Evolutionary conservation across 2,797 vertebrate genomes (phyloP), one percentile per base, ranked within the genome.

Genomic region (Threskiornis aethiopicus): DNA sequence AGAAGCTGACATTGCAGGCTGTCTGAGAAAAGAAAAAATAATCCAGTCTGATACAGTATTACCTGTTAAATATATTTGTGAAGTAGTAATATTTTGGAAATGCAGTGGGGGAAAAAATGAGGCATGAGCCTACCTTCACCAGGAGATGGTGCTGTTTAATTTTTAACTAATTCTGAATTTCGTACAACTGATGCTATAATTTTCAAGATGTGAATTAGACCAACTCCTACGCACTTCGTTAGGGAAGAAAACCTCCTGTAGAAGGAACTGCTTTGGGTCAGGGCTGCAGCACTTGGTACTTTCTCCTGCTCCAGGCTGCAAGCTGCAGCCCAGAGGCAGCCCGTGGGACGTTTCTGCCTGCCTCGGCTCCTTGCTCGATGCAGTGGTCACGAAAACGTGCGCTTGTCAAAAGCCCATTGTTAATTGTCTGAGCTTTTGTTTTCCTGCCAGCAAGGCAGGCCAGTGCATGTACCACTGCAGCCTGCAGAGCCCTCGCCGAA

Each of bases 121-220:
- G 37, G 19, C 83, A 31, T 46, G 46, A 88, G 44, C 82, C 61
- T 57, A 15, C 28, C 58, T 93, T 89, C 55, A 55, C 94, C 96
- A 94, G 89, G 59, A 96, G 97, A 82, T 95, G 97, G 91, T 83
- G 90, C 82, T 96, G 71, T 94, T 93, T 89, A 73, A 72, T 93
- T 95, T 95, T 57, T 58, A 93, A 92, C 31, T 55, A 39, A 41
- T 61, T 44, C 2, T 6, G 28, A 52, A 35, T 26, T 37, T 11
- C 4, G 0, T 58, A 31, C 35, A 21, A 15, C 33, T 26, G n/a
- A 29, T 47, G 47, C 62, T 37, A n/a, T 28, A 70, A 9, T 41
- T 84, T 46, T 51, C n/a, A 28, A 66, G 55, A 51, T 75, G 58
- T 15, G 25, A 70, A 35, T 55, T 18, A 64, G 69, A 64, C 47